Percentiles rank a stretch among this genome's conserved stretches.
Conservation (phyloP, 2,797 vertebrate species). For the Monodelphis domestica region DNA sequence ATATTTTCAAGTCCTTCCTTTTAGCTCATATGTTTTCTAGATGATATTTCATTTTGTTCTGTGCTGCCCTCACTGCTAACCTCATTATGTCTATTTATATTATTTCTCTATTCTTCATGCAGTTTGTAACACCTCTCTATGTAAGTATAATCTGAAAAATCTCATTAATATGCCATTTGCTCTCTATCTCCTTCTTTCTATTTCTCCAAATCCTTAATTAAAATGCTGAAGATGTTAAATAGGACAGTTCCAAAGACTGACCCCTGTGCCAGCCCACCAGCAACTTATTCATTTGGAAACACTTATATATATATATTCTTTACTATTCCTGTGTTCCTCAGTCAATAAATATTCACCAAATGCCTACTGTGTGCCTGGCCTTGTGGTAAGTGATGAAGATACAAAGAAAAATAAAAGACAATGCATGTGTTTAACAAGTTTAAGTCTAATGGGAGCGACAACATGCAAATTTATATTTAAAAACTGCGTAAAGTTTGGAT, state of each 20-base stretch:
- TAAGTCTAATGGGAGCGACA: neutral
- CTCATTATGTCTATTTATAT: slow-evolving; percentile 45
- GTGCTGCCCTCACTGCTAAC: neutral
- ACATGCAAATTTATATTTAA: neutral
- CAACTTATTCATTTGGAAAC: slow-evolving; percentile 49
- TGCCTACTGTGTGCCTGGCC: neutral
- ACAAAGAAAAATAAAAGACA: neutral
- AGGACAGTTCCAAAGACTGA: slow-evolving; percentile 59
- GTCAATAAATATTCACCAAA: neutral
- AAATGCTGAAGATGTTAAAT: slow-evolving; percentile 79
- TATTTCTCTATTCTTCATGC: slow-evolving; percentile 46
- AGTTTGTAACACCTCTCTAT: slow-evolving; percentile 49
- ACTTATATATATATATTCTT: slow-evolving; percentile 65
- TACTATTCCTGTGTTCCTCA: slow-evolving; percentile 39
- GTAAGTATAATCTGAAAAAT: slow-evolving; percentile 53
- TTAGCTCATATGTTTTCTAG: slow-evolving; percentile 21
- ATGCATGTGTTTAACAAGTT: neutral
- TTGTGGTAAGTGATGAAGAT: neutral
- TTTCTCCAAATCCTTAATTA: slow-evolving; percentile 75
- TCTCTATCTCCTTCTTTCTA: slow-evolving; percentile 56
- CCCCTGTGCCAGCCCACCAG: slow-evolving; percentile 56
- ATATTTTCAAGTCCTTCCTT: slow-evolving; percentile 6
- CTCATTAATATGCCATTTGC: slow-evolving; percentile 76
- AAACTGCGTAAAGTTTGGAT: neutral
- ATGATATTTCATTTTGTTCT: slow-evolving; percentile 29